Base-by-base conservation (phyloP, 2,888 invertebrate species). In the Drosophila subsilvestris region DNA sequence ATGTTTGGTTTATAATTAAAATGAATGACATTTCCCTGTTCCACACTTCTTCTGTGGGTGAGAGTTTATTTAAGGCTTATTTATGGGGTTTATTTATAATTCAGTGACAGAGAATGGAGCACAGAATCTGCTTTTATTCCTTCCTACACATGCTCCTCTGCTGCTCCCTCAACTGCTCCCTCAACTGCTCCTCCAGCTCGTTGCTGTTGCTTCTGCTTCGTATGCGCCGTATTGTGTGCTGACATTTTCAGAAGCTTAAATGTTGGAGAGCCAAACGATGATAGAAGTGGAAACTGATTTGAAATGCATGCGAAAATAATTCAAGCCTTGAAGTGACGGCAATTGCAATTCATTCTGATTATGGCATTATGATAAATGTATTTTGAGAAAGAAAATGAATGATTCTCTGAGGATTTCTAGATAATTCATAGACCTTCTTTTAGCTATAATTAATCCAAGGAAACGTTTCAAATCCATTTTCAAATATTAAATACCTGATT, bases 1-100 rank as follows among this genome's bases (percentile, higher is more conserved):
- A 84, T 78, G 6, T 37, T 37, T 45, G 32, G 53, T 42, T 32
- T 51, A 43, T 66, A 75, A 81, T 76, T 78, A 56, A 74, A 84
- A 86, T 70, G 60, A 78, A 84, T 85, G 86, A 37, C n/a, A n/a
- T 37, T 66, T 66, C 37, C 37, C 17, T 25, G 22, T 22, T 44
- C 43, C 53, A 37, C 44, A 37, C 29, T 42, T 17, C 29, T 42
- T 17, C 22, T 58, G 61, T 60, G 59, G 47, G 43, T 47, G 57
- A 45, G 43, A 49, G 69, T 55, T 68, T 50, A 70, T 70, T 67
- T 63, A 45, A 59, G 71, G 63, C 81, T 72, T 75, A 69, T 79
- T 78, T 74, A 74, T 74, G 65, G 59, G 61, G 55, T 73, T 86
- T 75, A 79, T 85, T 84, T 77, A 81, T 76, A 76, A 83, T 80